These are phyloP conservation scores for Stramonita haemastoma DNA, from an alignment of 2,888 invertebrate species.

Conservation along the genomic window DNA sequence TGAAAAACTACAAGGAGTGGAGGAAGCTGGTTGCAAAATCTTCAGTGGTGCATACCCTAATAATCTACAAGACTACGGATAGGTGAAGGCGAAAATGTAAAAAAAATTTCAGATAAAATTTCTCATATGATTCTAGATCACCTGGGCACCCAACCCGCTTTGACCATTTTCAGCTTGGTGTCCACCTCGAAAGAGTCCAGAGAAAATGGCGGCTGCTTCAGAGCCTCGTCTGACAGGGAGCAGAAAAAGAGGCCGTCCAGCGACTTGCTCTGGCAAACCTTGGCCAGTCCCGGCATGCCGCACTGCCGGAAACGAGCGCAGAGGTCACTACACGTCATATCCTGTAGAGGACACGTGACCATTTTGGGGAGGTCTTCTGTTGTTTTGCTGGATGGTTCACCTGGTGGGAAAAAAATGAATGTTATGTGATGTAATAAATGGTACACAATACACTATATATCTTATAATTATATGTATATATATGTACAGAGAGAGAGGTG, in stretches of 20 bases:
- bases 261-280: not conserved
- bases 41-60: not conserved
- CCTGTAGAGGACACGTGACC: not conserved
- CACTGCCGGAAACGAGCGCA: not conserved
- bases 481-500: too few relatives aligned
- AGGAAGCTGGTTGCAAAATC: not conserved
- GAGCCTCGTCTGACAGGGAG: not conserved
- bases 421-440: too few relatives aligned
- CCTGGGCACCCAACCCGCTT: conserved; percentile 2
- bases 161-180: not conserved
- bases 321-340: not conserved
- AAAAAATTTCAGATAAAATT: too few relatives aligned
- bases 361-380: not conserved
- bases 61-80: too few relatives aligned
- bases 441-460: too few relatives aligned
- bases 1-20: not conserved
- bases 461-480: too few relatives aligned
- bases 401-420: not conserved
- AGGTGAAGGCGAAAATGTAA: too few relatives aligned
- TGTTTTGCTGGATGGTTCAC: not conserved
- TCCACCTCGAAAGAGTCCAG: not conserved
- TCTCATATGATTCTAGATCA: not conserved
- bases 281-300: conserved; percentile 1
- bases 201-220: not conserved
- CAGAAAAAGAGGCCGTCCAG: not conserved